Evolutionary conservation across 2,113 vertebrate genomes (phyloP), one percentile per base, ranked within the genome.

Genomic region (Cynocephalus volans): DNA sequence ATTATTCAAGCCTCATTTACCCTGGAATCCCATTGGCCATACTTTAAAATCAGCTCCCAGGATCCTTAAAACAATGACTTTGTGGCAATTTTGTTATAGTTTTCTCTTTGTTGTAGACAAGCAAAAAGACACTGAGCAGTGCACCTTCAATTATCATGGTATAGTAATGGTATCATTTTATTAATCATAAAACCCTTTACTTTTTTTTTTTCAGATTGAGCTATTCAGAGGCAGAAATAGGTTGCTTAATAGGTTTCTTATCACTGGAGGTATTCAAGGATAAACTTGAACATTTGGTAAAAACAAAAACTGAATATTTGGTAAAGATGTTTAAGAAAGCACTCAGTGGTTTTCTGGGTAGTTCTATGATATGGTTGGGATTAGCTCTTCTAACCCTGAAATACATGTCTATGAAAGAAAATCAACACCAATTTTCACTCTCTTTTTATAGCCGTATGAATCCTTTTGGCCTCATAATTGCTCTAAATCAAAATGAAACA

Each of bases 391-490:
- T 45, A 69, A 83, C 14, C 60, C 24, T 94, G 70, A 73, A 73
- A 83, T 69, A 54, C 9, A 56, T 69, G 8, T 15, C 2, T 90
- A 33, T 67, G 48, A 94, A 89, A 89, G 31, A 73, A 83, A 89
- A 82, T 75, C 28, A 67, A 15, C 41, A 31, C 11, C 17, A 52
- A 13, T 85, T 75, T 88, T 83, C 0, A 17, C 52, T 52, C 21
- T 96, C 93, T 94, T 62, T 86, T 87, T 80, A 92, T 70, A 98
- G 97, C 88, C 87, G 31, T 8, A 92, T 97, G 97, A 98, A 98
- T n/a, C 96, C 97, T 31, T 98, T 98, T 90, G 96, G 65, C 28
- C 95, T 98, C 36, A 56, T 98, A 84, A 88, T 98, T 50, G 91
- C 96, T 62, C 76, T 98, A 86, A 95, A 98, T 84, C 94, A 98